A percentile compares a stretch with the other conserved stretches of the same genome.
Conservation (phyloP, 1,140 invertebrate species). For the Drosophila mayri region DNA sequence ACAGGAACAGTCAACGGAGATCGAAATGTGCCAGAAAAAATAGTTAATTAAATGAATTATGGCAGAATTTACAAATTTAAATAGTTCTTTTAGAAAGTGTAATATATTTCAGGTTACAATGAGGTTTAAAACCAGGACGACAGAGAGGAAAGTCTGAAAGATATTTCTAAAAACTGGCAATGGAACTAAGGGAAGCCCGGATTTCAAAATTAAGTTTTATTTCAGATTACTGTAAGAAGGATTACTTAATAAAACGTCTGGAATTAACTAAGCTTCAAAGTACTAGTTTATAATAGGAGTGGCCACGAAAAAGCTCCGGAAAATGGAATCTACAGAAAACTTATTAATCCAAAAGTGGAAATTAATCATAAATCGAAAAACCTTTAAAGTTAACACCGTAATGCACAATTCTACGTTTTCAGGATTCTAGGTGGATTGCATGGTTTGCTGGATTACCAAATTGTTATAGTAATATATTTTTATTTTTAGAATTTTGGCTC, state of each 20-base stretch:
- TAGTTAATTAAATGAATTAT: neutral
- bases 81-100: too few species aligned
- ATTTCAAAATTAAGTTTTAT: neutral
- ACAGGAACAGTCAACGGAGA: constrained; percentile 69
- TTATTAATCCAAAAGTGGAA: neutral
- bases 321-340: neutral
- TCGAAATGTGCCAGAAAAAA: neutral
- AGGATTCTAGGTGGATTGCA: too few species aligned
- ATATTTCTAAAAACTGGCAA: neutral
- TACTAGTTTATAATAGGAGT: neutral
- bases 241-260: neutral
- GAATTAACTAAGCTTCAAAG: neutral
- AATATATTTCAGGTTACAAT: neutral
- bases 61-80: neutral
- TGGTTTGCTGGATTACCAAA: neutral
- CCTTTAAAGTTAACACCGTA: neutral
- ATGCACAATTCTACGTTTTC: neutral
- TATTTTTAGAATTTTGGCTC: neutral
- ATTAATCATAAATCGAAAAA: neutral
- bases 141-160: neutral
- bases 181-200: too few species aligned
- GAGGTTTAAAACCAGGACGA: neutral
- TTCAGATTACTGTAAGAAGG: neutral
- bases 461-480: neutral
- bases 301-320: neutral